A percentile compares a stretch with the other conserved stretches of the same genome.
phyloP scores from a whole-genome alignment of 2,888 invertebrate genomes.

The Aelia acuminata region DNA sequence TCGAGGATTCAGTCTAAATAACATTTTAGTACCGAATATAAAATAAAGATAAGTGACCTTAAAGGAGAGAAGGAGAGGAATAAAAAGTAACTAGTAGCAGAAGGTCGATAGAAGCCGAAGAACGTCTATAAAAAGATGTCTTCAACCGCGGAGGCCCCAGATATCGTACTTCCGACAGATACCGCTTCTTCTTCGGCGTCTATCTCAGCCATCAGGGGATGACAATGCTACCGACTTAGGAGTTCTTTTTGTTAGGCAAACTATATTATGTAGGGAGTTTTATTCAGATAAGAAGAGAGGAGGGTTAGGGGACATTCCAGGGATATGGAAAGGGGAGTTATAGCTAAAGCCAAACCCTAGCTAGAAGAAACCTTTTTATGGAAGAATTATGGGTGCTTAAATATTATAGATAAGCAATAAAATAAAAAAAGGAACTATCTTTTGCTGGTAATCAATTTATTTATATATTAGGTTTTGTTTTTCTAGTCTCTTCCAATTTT shows the following conservation, averaged over 20 bases:
- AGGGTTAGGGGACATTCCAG: not conserved
- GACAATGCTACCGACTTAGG: slow-evolving; percentile 26
- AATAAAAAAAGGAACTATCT: too few relatives aligned
- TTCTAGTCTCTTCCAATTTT: too few relatives aligned
- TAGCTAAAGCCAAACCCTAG: not conserved
- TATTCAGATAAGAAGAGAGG: slow-evolving; percentile 18
- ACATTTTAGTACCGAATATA: slow-evolving; percentile 25
- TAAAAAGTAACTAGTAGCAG: slow-evolving; percentile 38
- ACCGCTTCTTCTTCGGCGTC: slow-evolving; percentile 39
- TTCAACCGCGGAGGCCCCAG: not conserved
- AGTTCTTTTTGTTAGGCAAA: slow-evolving; percentile 35
- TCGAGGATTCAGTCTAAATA: not conserved
- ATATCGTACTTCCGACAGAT: slow-evolving; percentile 46
- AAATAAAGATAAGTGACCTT: slow-evolving; percentile 43
- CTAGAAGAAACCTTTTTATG: too few relatives aligned
- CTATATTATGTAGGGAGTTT: slow-evolving; percentile 43
- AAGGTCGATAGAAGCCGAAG: slow-evolving; percentile 17
- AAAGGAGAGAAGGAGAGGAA: slow-evolving; percentile 17
- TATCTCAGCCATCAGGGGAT: slow-evolving; percentile 26
- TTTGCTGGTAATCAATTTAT: too few relatives aligned
- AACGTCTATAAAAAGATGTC: slow-evolving; percentile 42
- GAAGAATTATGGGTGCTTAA: not conserved
- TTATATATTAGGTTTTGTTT: too few relatives aligned
- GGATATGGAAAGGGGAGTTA: not conserved
- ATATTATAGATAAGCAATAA: too few relatives aligned